phyloP scores from a whole-genome alignment of 2,797 vertebrate genomes.

The Notolabrus celidotus region DNA sequence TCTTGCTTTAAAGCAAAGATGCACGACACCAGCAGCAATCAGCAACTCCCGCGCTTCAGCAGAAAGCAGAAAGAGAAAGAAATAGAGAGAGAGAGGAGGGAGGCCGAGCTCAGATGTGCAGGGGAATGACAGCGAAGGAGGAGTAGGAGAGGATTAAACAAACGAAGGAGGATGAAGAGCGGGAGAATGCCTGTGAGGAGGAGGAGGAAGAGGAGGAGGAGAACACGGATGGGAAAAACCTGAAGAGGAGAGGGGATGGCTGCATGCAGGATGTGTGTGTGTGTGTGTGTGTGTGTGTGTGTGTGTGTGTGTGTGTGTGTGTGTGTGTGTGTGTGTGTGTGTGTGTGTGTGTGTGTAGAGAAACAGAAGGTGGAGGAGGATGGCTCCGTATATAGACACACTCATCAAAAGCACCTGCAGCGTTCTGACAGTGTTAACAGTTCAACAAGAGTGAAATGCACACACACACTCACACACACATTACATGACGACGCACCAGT shows the following conservation, averaged over 20 bases:
- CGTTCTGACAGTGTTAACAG: conserved; percentile 59
- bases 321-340: conserved; percentile 5
- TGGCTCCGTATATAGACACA: conserved; percentile 64
- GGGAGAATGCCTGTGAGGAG: conserved; percentile 40
- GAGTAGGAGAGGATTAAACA: conserved; percentile 74
- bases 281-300: background rate
- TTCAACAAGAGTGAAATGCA: conserved; percentile 39
- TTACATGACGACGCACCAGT: conserved; percentile 65
- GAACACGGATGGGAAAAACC: conserved; percentile 61
- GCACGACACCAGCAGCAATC: conserved; percentile 47
- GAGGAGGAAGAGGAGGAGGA: conserved; percentile 49
- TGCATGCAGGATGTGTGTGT: conserved; percentile 45
- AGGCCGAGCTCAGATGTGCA: conserved; percentile 46
- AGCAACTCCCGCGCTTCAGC: conserved; percentile 44
- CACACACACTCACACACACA: conserved; percentile 23
- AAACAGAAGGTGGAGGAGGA: conserved; percentile 65
- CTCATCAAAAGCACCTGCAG: conserved; percentile 71
- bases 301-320: background rate
- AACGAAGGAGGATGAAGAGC: conserved; percentile 69
- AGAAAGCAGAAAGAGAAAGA: conserved; percentile 6
- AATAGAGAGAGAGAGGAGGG: conserved; percentile 31
- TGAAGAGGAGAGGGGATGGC: conserved; percentile 56
- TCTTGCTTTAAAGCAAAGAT: conserved; percentile 34
- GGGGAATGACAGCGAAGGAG: conserved; percentile 58
- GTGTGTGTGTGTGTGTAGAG: background rate